Base-by-base conservation (phyloP, 2,113 vertebrate species). In the Anguilla rostrata region DNA sequence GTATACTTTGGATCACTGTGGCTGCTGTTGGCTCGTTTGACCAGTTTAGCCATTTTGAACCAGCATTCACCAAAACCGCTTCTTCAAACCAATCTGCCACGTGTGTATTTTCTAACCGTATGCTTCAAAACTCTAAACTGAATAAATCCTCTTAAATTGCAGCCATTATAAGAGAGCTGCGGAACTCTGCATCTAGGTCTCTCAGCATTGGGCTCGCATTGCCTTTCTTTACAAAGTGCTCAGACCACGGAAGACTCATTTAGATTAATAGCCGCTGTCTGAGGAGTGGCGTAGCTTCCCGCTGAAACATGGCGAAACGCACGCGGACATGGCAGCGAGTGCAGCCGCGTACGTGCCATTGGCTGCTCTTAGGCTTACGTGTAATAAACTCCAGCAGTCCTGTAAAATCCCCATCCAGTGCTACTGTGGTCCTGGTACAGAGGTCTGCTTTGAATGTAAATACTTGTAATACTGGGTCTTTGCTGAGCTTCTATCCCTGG, bases 401-500 rank as follows among this genome's bases (percentile, higher is more conserved):
- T 84, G 87, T 90, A 88, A 91, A 88, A 87, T 88, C 88, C 39
- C 16, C 56, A 89, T 88, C 89, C 84, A 87, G 90, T 90, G 89
- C 87, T 90, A 82, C 88, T 88, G 86, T 87, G 89, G 84, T 91
- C 84, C 85, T 89, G 87, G 81, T 88, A 89, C 89, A 86, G 84
- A 83, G 82, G 71, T 60, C 89, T 89, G 83, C 90, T 46, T 63
- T 89, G 75, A 75, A 81, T 87, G 78, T 87, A 89, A 92, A 91
- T 89, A 87, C 78, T 88, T 88, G 86, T 88, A 92, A 87, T 90
- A 90, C 85, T 89, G 90, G 83, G 26, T 80, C 87, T 89, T 92
- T 91, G 90, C 81, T 89, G 86, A 53, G 46, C 39, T 39, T 80
- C 14, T 40, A 7, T 87, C 60, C 63, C 39, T 86, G 83, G 89